A percentile compares a stretch with the other conserved stretches of the same genome.
phyloP scores from a whole-genome alignment of 2,888 invertebrate species.

The Cylindroiulus punctatus region DNA sequence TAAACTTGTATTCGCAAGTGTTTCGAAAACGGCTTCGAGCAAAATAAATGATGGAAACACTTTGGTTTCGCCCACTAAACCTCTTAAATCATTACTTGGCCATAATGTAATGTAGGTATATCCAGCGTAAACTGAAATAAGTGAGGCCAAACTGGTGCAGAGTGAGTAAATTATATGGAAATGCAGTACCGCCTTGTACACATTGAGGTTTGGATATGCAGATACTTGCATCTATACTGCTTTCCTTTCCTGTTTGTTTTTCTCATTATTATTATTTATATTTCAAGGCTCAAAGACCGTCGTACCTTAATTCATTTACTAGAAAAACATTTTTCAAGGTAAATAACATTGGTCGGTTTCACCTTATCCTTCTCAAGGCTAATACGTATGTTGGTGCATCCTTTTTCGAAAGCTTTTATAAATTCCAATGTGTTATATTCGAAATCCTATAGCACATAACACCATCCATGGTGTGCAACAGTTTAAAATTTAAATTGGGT shows the following conservation, averaged over 20 bases:
- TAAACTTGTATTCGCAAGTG: neutral
- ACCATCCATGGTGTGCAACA: neutral
- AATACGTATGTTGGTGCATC: no score
- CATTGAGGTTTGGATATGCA: neutral
- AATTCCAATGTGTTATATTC: neutral
- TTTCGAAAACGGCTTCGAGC: neutral
- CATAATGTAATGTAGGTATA: neutral
- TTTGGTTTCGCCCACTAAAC: slow-evolving; percentile 37
- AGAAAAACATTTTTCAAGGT: no score
- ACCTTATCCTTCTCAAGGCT: no score
- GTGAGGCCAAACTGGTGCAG: slow-evolving; percentile 12
- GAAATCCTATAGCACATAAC: no score
- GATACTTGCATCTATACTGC: neutral
- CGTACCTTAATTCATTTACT: neutral
- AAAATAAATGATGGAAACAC: neutral
- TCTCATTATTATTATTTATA: slow-evolving; percentile 20
- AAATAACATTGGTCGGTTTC: no score
- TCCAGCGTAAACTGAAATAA: neutral
- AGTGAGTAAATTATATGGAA: slow-evolving; percentile 16
- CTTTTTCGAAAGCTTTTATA: neutral
- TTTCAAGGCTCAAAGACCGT: neutral
- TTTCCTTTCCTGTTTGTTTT: slow-evolving; percentile 10
- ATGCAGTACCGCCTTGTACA: neutral
- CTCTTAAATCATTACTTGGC: slow-evolving; percentile 31
- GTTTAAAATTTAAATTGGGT: neutral